Evolutionary conservation across 2,888 invertebrate genomes (phyloP), one percentile per base, ranked within the genome.

Genomic region (Ariolimax columbianus): DNA sequence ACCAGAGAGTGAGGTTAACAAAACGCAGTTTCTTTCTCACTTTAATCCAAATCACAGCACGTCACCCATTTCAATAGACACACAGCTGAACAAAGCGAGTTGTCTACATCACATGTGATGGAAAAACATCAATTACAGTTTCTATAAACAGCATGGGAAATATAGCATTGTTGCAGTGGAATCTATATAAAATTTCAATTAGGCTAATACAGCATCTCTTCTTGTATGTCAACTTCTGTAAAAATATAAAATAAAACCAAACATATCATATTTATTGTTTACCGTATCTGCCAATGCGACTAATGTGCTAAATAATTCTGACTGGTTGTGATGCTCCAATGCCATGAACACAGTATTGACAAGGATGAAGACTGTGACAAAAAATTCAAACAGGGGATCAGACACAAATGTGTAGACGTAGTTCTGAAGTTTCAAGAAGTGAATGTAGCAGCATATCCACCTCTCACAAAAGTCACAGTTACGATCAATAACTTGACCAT

Each of bases 301-400:
- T 7, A 88, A 85, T 0, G 77, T 17, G 9, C 87, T 86, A 43
- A 91, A 88, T 0, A 82, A 87, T 9, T 87, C 85, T 9, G 90
- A 82, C 90, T 91, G 91, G 43, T 88, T 88, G 84, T 93, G 89
- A 83, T 92, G 98, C 94, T 98, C 98, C 95, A 97, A 95, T 84
- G 98, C 98, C 92, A 98, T 96, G 94, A 98, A 97, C 92, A 97
- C 96, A 86, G 98, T 98, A 95, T 99, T 99, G 91, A 98, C 95
- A 90, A 98, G 96, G 93, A 99, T 98, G 95, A 98, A 98, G 90
- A 98, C 95, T 75, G 98, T 98, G 93, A 98, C 98, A 93, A 97
- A 97, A 93, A 98, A 95, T 95, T 99, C 98, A 94, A 98, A 98
- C 90, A 98, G 95, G 36, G 98, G 98, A 95, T 98, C 98, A 91